Percentiles rank a stretch among this genome's conserved stretches.
These are phyloP conservation scores for Cephalotes varians DNA, from an alignment of 2,888 invertebrate genomes.

Conservation along the genomic window DNA sequence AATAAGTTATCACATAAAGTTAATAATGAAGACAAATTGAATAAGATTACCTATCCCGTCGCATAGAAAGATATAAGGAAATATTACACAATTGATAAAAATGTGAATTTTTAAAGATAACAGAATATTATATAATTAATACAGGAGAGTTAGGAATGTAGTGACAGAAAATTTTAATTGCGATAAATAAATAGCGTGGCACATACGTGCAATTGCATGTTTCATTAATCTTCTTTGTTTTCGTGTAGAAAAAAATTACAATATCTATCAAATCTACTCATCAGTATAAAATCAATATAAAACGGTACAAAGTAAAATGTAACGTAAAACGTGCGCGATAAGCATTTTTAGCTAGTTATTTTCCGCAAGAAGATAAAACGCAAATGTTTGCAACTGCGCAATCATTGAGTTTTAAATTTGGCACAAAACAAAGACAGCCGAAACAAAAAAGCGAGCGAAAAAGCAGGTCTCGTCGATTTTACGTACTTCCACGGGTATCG, in stretches of 20 bases:
- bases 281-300: too few species aligned
- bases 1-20: conserved; percentile 11
- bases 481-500: background rate
- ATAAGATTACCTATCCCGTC: background rate
- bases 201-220: background rate
- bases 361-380: background rate
- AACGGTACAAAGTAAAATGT: background rate
- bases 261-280: background rate
- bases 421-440: background rate
- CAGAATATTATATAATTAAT: background rate
- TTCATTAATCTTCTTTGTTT: background rate
- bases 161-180: background rate
- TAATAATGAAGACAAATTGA: background rate
- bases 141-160: too few species aligned
- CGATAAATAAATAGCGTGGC: background rate
- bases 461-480: background rate
- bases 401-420: background rate
- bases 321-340: background rate
- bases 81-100: background rate
- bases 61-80: background rate
- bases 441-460: background rate
- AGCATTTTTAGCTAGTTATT: background rate
- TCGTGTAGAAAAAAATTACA: background rate
- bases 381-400: background rate
- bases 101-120: too few species aligned